Evolutionary conservation across 2,797 vertebrate genomes (phyloP), one percentile per base, ranked within the genome.

Genomic region (Gadopsis bispinosus): DNA sequence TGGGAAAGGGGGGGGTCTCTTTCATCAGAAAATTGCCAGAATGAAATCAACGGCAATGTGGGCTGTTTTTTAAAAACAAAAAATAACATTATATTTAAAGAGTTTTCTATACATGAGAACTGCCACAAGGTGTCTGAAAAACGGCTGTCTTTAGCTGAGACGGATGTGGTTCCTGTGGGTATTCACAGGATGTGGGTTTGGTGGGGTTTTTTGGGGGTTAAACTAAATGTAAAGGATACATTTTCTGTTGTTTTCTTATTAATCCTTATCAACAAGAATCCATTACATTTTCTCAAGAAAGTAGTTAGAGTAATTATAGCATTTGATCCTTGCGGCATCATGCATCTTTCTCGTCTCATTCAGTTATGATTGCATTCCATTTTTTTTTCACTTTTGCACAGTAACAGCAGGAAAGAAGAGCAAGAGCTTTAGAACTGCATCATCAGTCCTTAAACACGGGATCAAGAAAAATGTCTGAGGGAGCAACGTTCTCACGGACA

Each of bases 11-110:
- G 5, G 67, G 16, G 55, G 45, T 66, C 48, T 75, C 77, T 83
- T 86, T 88, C 65, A 90, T 84, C 45, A 79, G 73, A 63, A 85
- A 76, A 82, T 84, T 77, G 73, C 66, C 35, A 43, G 58, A 64
- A 75, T 39, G 61, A 64, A 75, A 61, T 75, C 51, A 69, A 66
- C 65, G 47, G 45, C 54, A 56, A 33, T 54, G 31, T 51, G 51
- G 11, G 5, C 13, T 37, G 29, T 55, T 29, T 64, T 53, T n/a
- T 31, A 63, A 59, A 33, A 33, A 33, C 4, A 33, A 33, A 33
- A 39, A 39, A 77, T 45, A 70, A 63, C 19, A n/a, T 43, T 22
- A 65, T 71, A 79, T 70, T 69, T 11, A 39, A 20, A 0, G 33
- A 47, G 59, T 65, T 77, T 69, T 75, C 64, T 56, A 10, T 50